These are phyloP conservation scores for Fragum fragum DNA, from an alignment of 2,888 invertebrate species.

Conservation along the genomic window DNA sequence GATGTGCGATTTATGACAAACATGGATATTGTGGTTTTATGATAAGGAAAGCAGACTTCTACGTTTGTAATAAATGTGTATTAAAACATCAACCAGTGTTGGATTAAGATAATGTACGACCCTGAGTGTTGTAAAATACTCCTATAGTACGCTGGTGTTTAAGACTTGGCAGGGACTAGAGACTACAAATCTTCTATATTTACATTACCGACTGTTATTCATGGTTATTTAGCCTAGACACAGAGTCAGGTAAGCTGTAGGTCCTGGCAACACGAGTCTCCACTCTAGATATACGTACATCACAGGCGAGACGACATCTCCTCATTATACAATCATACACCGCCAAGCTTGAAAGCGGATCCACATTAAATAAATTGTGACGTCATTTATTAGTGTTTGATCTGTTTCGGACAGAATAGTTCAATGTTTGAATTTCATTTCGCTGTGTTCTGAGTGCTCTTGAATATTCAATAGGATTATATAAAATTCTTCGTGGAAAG, in stretches of 20 bases:
- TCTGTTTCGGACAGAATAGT: background rate
- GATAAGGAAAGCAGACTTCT: too few relatives aligned
- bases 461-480: slow-evolving; percentile 12
- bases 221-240: too few relatives aligned
- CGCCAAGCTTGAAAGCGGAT: background rate
- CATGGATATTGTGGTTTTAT: too few relatives aligned
- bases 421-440: background rate
- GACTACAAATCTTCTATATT: too few relatives aligned
- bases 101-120: too few relatives aligned
- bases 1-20: too few relatives aligned
- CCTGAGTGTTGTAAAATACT: too few relatives aligned
- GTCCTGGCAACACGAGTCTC: background rate
- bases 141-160: too few relatives aligned
- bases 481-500: background rate
- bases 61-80: too few relatives aligned
- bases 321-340: background rate
- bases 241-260: background rate
- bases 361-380: slow-evolving; percentile 1
- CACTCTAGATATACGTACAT: background rate
- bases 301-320: background rate
- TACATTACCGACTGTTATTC: too few relatives aligned
- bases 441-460: background rate
- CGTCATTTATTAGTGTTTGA: slow-evolving; percentile 28
- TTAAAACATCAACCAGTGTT: too few relatives aligned
- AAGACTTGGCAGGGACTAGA: too few relatives aligned